phyloP scores from a whole-genome alignment of 2,113 vertebrate genomes.

The Phyllostomus hastatus region DNA sequence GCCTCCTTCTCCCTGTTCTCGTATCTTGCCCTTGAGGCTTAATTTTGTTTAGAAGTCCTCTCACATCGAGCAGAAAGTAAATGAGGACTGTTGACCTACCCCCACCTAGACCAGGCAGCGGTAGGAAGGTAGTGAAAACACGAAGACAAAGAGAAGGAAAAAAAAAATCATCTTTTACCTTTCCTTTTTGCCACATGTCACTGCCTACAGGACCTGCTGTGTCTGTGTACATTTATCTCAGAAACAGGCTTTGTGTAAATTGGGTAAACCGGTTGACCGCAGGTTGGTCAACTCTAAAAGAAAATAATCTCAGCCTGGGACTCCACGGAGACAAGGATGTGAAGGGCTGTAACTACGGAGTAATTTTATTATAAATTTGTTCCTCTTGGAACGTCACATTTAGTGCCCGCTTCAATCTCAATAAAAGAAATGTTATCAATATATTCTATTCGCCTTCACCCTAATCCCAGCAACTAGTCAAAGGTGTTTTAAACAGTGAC shows the following conservation, averaged over 20 bases:
- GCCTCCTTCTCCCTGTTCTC: not conserved
- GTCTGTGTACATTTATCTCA: not conserved
- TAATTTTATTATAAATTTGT: not conserved
- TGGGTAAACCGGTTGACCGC: not conserved
- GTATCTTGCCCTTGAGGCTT: not conserved
- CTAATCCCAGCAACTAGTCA: not conserved
- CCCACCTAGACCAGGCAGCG: not conserved
- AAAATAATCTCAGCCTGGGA: conserved; percentile 21
- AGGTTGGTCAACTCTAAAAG: conserved; percentile 36
- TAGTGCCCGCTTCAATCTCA: not conserved
- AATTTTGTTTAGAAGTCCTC: conserved; percentile 15
- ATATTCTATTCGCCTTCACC: not conserved
- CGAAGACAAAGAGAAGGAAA: not conserved
- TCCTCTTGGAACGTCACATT: not conserved
- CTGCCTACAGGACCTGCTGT: not conserved
- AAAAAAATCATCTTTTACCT: not conserved
- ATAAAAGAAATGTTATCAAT: not conserved
- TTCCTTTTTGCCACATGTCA: not conserved
- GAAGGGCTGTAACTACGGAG: not conserved
- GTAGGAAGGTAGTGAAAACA: not conserved
- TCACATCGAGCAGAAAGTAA: conserved; percentile 5
- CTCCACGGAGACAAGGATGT: not conserved
- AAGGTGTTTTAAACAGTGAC: not conserved
- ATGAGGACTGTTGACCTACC: not conserved
- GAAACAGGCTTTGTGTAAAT: conserved; percentile 27